Conservation (phyloP, 2,888 invertebrate genomes). For the Netelia melanura region DNA sequence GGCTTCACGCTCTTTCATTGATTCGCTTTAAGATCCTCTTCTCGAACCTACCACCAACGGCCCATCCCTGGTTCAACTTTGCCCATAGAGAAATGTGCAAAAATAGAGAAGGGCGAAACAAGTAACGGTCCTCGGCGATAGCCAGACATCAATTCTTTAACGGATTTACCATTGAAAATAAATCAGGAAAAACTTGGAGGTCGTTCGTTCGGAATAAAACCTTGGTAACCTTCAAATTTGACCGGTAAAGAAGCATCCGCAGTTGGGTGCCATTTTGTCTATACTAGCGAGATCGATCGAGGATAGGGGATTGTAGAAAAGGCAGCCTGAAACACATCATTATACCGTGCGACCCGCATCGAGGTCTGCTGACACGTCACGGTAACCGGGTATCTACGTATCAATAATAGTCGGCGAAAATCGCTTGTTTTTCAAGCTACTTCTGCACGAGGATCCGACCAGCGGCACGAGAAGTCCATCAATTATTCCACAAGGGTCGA, state of each 20-base stretch:
- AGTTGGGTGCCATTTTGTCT: not conserved
- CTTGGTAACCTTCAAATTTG: not conserved
- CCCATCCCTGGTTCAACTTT: not conserved
- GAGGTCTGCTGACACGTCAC: constrained; percentile 31
- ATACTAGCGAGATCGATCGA: not conserved
- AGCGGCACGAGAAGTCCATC: constrained; percentile 52
- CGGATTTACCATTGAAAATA: not conserved
- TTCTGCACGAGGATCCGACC: constrained; percentile 18
- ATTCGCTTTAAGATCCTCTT: constrained; percentile 39
- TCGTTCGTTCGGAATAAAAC: not conserved
- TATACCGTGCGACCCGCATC: not conserved
- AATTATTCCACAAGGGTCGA: constrained; percentile 59
- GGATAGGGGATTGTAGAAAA: not conserved
- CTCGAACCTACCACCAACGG: not conserved
- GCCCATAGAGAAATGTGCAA: not conserved
- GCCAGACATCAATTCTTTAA: not conserved
- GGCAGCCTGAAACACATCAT: not conserved
- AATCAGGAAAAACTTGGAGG: not conserved
- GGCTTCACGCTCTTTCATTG: constrained; percentile 56
- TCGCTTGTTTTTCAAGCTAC: constrained; percentile 42
- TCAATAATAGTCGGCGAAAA: constrained; percentile 37
- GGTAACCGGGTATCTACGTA: not conserved
- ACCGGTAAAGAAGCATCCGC: not conserved
- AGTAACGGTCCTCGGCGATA: constrained; percentile 26
- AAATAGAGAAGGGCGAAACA: constrained; percentile 21